Base-by-base conservation (phyloP, 2,888 invertebrate genomes). In the Aromia moschata region DNA sequence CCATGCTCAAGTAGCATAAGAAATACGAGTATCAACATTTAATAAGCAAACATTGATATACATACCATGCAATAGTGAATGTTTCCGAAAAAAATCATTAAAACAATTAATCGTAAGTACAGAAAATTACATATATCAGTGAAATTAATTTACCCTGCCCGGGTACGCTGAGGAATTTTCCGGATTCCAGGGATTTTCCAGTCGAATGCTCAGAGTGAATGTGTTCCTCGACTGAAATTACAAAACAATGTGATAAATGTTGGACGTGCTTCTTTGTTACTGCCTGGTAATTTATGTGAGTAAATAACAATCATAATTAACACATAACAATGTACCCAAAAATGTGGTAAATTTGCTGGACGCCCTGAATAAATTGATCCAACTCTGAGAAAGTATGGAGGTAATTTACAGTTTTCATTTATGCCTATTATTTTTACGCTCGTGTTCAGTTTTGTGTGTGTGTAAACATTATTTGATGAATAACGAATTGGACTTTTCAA, bases 91-190 rank as follows among this genome's bases (percentile, higher is more conserved):
- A n/a, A n/a, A n/a, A n/a, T n/a, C n/a, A n/a, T n/a, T n/a, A n/a
- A n/a, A n/a, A 47, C 43, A 58, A 40, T 38, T 3, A 18, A 55
- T 18, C 20, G 44, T 31, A 36, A 20, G 4, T 31, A 40, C 44
- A 49, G 16, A 37, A 75, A 75, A 83, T 82, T 74, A 83, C n/a
- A n/a, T n/a, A n/a, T 85, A 54, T 30, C 2, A 36, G 37, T 18
- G 2, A 40, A 71, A 73, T 37, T 20, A 52, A 33, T 70, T 78
- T 79, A 79, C 80, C 79, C 72, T 78, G 77, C 68, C 80, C 82
- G 65, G 83, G 83, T 63, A 83, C 78, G 58, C 77, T 76, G 54
- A 84, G 78, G 72, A 83, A 83, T 72, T 80, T 80, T 67, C 83
- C 83, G 71, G 76, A 76, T 64, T 79, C 79, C 44, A 73, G 73